Percentiles rank a stretch among this genome's conserved stretches.
phyloP scores from a whole-genome alignment of 1,140 invertebrate genomes.

The Cydia fagiglandana region DNA sequence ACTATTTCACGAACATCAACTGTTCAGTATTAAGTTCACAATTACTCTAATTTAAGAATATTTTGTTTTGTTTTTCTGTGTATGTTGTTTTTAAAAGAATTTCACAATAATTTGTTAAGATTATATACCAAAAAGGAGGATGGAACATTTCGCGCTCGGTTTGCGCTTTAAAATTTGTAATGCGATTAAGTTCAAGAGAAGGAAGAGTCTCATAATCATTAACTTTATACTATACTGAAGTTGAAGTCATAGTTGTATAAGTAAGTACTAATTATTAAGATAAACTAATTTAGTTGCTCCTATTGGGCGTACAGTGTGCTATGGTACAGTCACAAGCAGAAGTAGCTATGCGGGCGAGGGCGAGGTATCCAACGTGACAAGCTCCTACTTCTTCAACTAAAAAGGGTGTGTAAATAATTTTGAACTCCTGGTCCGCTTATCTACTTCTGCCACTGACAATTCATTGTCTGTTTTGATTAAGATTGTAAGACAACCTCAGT shows the following conservation, averaged over 20 bases:
- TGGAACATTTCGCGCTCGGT: conserved; percentile 4
- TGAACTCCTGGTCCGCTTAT: too few relatives aligned
- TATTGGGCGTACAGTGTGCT: conserved; percentile 44
- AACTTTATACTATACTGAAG: conserved; percentile 49
- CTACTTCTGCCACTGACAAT: too few relatives aligned
- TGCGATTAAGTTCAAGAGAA: conserved; percentile 18
- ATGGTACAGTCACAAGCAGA: conserved; percentile 4
- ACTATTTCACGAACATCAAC: conserved; percentile 18
- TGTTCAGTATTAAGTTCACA: conserved; percentile 30
- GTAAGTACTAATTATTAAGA: conserved; percentile 42
- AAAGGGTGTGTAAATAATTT: too few relatives aligned
- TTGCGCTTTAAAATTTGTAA: conserved; percentile 8
- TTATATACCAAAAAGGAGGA: conserved; percentile 19
- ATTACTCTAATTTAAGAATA: conserved; percentile 8
- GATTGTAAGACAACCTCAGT: conserved; percentile 27
- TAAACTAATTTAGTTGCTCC: conserved; percentile 43
- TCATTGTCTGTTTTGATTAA: conserved; percentile 36
- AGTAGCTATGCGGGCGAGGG: too few relatives aligned
- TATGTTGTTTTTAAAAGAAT: conserved; percentile 5
- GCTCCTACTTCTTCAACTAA: too few relatives aligned
- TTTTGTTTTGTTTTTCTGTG: not conserved
- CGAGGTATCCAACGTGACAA: too few relatives aligned
- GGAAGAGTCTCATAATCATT: conserved; percentile 57
- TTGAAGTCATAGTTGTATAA: conserved; percentile 55
- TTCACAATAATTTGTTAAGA: conserved; percentile 22